Percentiles rank a stretch among this genome's conserved stretches.
phyloP scores from a whole-genome alignment of 2,113 vertebrate species.

The Numenius arquata region DNA sequence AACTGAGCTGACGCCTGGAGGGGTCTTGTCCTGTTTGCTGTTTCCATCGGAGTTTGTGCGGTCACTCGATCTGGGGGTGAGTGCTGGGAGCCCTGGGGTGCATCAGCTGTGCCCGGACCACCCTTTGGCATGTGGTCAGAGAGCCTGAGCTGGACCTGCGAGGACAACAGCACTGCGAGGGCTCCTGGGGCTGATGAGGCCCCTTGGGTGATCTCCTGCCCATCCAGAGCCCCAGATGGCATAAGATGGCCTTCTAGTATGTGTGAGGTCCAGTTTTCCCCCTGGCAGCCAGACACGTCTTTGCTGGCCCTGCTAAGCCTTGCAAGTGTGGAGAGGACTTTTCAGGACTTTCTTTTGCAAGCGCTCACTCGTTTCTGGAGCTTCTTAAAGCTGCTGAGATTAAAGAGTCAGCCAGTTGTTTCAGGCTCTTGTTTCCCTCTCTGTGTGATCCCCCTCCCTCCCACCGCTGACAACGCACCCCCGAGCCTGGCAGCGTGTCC shows the following conservation, averaged over 20 bases:
- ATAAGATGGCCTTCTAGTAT: neutral
- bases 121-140: neutral
- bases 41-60: neutral
- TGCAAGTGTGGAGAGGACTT: neutral
- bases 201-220: neutral
- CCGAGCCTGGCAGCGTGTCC: neutral
- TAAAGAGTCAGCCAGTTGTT: neutral
- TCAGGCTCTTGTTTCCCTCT: neutral
- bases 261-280: neutral
- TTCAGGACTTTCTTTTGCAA: neutral
- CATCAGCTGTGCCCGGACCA: neutral
- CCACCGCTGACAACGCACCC: neutral
- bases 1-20: neutral
- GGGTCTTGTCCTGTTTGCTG: neutral
- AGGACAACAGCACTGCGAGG: neutral
- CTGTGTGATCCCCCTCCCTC: neutral
- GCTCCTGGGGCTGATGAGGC: fast-evolving
- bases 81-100: fast-evolving
- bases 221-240: neutral
- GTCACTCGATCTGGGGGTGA: neutral
- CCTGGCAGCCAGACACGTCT: neutral
- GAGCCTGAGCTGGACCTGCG: neutral
- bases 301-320: neutral
- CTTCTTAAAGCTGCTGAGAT: neutral
- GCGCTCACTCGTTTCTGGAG: neutral